Evolutionary conservation across 2,888 invertebrate species (phyloP), one percentile per base, ranked within the genome.

Genomic region (Luperina nickerlii): DNA sequence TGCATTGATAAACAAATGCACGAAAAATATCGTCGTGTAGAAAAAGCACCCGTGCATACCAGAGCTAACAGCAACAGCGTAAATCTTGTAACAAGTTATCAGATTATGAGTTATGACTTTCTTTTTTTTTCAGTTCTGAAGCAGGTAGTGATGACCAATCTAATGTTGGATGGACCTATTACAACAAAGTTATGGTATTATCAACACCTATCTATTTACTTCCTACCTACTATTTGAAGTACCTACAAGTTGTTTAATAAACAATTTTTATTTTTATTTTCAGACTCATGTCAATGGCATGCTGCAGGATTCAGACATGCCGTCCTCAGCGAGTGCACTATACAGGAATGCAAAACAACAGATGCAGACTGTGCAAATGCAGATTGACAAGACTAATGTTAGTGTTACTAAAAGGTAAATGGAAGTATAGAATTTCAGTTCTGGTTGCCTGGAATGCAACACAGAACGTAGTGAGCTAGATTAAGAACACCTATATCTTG

Each of bases 121-220:
- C 60, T 66, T 68, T 95, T 95, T 66, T 68, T 95, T 95, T 76
- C 91, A 97, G 97, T 78, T 97, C 97, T 70, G 97, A 97, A 76
- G 94, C 96, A 77, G 97, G 97, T 74, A 97, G 97, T 86, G 95
- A 95, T 89, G 97, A 97, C 90, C 96, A 97, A 69, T 97, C 97
- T 48, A 97, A 97, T 92, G 96, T 97, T 88, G 98, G 98, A 84
- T 98, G 97, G 97, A 98, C 98, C 7, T 97, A 98, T 92, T 98
- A 98, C 90, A 97, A 98, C 90, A 98, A 98, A 96, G 97, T 98
- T 80, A 97, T 98, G 97, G 97, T 97, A 94, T 95, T 93, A 67
- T 57, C 42, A 72, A 7, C 24, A 38, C 24, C 2, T 38, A 38
- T 38, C 42, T 45, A 45, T 45, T 9, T 45, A 45, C 9, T 45